Conservation (phyloP, 2,888 invertebrate species). For the Cactoblastis cactorum region DNA sequence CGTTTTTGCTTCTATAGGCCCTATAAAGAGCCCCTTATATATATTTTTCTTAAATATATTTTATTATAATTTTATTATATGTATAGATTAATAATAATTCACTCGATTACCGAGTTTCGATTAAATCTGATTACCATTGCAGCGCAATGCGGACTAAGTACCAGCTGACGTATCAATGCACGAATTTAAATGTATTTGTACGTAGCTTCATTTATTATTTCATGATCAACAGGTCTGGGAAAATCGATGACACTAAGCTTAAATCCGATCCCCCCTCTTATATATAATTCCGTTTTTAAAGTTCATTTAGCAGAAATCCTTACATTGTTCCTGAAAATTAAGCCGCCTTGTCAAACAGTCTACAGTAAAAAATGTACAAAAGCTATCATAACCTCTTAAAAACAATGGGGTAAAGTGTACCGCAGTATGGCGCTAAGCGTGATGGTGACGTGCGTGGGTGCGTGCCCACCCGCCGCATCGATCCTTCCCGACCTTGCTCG, state of each 20-base stretch:
- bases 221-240: not conserved
- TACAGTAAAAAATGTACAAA: too few relatives aligned
- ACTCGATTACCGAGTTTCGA: slow-evolving; percentile 1
- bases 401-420: not conserved
- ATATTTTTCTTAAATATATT: too few relatives aligned
- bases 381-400: not conserved
- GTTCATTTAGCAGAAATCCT: too few relatives aligned
- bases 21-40: too few relatives aligned
- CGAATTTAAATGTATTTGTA: not conserved
- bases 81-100: too few relatives aligned
- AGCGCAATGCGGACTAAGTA: slow-evolving; percentile 4
- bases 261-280: too few relatives aligned
- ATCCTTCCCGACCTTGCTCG: slow-evolving; percentile 13
- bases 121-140: not conserved
- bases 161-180: not conserved
- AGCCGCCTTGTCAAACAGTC: too few relatives aligned
- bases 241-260: too few relatives aligned
- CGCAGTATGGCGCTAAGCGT: slow-evolving; percentile 1
- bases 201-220: not conserved
- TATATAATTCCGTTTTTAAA: too few relatives aligned
- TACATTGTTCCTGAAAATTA: too few relatives aligned
- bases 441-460: slow-evolving; percentile 11
- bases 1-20: too few relatives aligned
- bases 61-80: too few relatives aligned
- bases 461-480: slow-evolving; percentile 13